These are phyloP conservation scores for Lordiphosa collinella DNA, from an alignment of 1,140 invertebrate species.

Conservation along the genomic window DNA sequence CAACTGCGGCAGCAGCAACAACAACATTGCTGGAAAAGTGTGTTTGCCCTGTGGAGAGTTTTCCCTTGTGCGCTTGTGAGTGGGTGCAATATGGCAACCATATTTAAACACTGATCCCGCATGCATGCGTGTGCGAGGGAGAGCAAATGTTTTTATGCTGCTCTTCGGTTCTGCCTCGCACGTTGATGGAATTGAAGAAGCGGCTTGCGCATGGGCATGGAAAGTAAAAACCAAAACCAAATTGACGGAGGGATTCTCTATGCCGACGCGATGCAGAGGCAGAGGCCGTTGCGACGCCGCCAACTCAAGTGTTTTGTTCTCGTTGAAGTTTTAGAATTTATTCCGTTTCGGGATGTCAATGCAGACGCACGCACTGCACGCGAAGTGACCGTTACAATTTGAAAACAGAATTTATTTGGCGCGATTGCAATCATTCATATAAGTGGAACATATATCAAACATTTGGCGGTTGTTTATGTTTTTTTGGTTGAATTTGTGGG, in stretches of 20 bases:
- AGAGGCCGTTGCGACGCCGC: slow-evolving; percentile 14
- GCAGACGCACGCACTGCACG: slow-evolving; percentile 69
- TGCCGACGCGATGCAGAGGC: slow-evolving; percentile 18
- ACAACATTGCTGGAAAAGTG: slow-evolving; percentile 46
- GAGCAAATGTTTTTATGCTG: slow-evolving; percentile 43
- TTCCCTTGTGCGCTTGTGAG: slow-evolving; percentile 36
- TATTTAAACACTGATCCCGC: slow-evolving; percentile 68
- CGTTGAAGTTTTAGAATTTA: slow-evolving; percentile 78
- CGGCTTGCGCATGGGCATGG: slow-evolving; percentile 36
- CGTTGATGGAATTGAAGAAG: slow-evolving; percentile 47
- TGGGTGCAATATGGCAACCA: slow-evolving; percentile 73
- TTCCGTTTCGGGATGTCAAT: slow-evolving; percentile 79
- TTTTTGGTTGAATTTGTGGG: slow-evolving; percentile 1
- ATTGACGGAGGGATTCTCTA: slow-evolving; percentile 60
- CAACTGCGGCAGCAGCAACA: slow-evolving; percentile 6
- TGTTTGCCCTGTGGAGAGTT: slow-evolving; percentile 41
- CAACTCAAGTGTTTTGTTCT: slow-evolving; percentile 68
- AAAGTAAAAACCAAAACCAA: slow-evolving; percentile 56
- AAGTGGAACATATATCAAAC: slow-evolving; percentile 26
- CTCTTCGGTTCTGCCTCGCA: slow-evolving; percentile 19
- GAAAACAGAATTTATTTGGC: slow-evolving; percentile 46
- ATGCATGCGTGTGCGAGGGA: slow-evolving; percentile 40
- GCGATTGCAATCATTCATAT: slow-evolving; percentile 26
- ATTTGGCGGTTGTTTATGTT: slow-evolving; percentile 37
- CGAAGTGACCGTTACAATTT: slow-evolving; percentile 22